Evolutionary conservation across 1,140 invertebrate species (phyloP), one percentile per base, ranked within the genome.

Genomic region (Hydropsyche tenuis): DNA sequence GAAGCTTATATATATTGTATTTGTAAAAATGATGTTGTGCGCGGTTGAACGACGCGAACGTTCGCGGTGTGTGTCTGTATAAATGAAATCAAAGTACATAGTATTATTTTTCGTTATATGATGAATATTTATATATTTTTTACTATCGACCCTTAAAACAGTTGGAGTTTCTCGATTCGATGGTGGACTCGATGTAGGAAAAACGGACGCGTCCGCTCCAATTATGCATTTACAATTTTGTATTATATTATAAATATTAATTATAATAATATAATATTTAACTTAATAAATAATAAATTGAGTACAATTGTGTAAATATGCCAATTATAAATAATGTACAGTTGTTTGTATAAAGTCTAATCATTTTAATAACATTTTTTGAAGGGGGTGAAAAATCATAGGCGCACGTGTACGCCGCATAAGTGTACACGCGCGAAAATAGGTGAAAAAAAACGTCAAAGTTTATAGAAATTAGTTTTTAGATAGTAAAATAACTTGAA

Each of bases 241-340:
- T 43, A 69, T 48, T 69, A 51, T 48, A 42, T 5, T 27, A 69
- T 51, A 69, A 69, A 69, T 48, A 48, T 22, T 69, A 69, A 48
- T 22, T 48, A 56, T 30, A 48, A 45, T 56, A 56, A 53, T n/a
- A n/a, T 43, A 62, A 62, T 65, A 65, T 48, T 70, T 60, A 60
- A 60, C 22, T 60, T 60, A 60, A 60, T 60, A 23, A 23, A 60
- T 22, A 56, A 42, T 56, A 56, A 70, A 70, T n/a, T 56, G 48
- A 70, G 68, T 56, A 70, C 68, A 56, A 68, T 27, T 68, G 42
- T 68, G 43, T 48, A 68, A 48, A 48, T 48, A 48, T 68, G 23
- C 37, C 65, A 46, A 68, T 70, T 70, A 53, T 70, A 70, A 27
- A 56, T 56, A 56, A 70, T 70, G 68, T 70, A 56, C 68, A 70